Evolutionary conservation across 2,888 invertebrate species (phyloP).

Genomic region (Aleiodes leptofemur): DNA sequence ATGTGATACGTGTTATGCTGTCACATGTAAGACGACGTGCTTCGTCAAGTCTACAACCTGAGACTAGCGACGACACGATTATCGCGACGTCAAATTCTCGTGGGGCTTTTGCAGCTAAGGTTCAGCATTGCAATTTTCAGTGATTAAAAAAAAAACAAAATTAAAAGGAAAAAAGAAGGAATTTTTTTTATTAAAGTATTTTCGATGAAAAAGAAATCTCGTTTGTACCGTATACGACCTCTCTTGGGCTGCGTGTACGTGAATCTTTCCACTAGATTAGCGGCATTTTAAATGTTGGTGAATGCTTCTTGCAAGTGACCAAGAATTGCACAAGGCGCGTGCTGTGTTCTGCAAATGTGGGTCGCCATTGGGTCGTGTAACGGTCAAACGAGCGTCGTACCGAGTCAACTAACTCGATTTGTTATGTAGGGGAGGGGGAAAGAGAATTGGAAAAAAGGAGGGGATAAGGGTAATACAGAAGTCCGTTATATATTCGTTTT

Average conservation of each 20-base stretch:
- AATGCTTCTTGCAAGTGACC: conserved; percentile 17
- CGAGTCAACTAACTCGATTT: conserved; percentile 1
- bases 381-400: conserved; percentile 63
- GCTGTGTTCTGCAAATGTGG: conserved; percentile 58
- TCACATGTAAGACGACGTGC: conserved; percentile 34
- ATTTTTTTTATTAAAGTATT: conserved; percentile 15
- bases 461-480: conserved; percentile 17
- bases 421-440: background rate
- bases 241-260: conserved; percentile 24
- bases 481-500: conserved; percentile 13
- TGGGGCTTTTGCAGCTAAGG: background rate
- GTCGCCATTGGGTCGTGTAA: conserved; percentile 72
- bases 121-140: no score
- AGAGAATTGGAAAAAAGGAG: background rate
- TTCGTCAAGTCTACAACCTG: conserved; percentile 23
- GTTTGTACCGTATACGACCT: conserved; percentile 32
- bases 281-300: conserved; percentile 14
- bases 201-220: conserved; percentile 20
- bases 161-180: background rate
- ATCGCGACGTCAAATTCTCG: conserved; percentile 20
- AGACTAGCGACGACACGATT: conserved; percentile 18
- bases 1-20: conserved; percentile 33
- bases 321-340: conserved; percentile 31
- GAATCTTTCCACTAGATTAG: conserved; percentile 28
- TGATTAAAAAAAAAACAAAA: background rate